phyloP scores from a whole-genome alignment of 2,797 vertebrate genomes.

The Cryptoblepharus egeriae region DNA sequence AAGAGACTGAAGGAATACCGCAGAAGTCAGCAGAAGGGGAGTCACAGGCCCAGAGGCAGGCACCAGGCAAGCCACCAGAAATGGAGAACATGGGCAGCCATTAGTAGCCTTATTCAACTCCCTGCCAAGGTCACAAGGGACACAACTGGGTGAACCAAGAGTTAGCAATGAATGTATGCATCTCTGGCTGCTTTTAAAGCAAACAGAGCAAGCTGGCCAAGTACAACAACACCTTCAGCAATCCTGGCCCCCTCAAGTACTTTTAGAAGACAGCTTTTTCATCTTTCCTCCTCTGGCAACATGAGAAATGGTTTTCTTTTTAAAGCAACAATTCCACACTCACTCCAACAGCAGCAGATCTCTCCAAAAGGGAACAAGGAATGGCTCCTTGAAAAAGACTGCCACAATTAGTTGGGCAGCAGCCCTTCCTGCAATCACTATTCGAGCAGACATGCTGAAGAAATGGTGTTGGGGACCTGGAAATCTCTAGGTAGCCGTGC shows the following conservation, averaged over 20 bases:
- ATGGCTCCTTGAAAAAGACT: not conserved
- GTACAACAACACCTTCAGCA: not conserved
- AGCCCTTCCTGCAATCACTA: not conserved
- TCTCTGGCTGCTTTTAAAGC: not conserved
- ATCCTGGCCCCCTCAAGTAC: not conserved
- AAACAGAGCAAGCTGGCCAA: not conserved
- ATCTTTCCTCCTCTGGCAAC: not conserved
- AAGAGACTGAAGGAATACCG: slow-evolving; percentile 78
- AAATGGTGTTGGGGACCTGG: not conserved
- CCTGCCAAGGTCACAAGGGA: slow-evolving; percentile 75
- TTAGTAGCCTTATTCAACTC: slow-evolving; percentile 59
- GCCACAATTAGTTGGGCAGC: too few relatives aligned
- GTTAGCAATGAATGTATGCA: slow-evolving; percentile 27
- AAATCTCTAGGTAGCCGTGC: not conserved
- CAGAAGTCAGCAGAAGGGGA: slow-evolving; percentile 79
- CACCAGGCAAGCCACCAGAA: slow-evolving; percentile 78
- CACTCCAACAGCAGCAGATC: not conserved
- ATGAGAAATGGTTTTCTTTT: not conserved
- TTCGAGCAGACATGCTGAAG: not conserved
- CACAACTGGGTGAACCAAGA: slow-evolving; percentile 40
- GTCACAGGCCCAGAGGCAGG: slow-evolving; percentile 77
- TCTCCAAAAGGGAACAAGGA: not conserved
- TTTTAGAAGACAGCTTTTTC: not conserved
- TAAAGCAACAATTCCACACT: not conserved
- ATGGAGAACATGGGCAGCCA: slow-evolving; percentile 58